These are phyloP conservation scores for Lepisosteus osseus DNA, from an alignment of 2,113 vertebrate genomes.

Conservation along the genomic window DNA sequence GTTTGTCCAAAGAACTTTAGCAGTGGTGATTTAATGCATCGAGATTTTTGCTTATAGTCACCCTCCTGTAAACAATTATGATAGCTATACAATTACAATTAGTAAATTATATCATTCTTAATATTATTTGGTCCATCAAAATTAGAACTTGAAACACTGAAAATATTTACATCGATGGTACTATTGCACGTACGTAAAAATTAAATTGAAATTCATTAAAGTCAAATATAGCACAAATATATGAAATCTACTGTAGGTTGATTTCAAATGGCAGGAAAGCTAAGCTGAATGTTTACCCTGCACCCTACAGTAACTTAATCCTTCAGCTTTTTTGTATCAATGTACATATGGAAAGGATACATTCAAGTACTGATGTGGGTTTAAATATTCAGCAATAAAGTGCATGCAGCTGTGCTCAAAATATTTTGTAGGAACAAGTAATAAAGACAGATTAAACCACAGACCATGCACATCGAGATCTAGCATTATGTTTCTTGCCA, in stretches of 20 bases:
- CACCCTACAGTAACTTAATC: not conserved
- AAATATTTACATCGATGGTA: too few species aligned
- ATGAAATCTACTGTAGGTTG: not conserved
- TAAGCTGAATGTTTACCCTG: not conserved
- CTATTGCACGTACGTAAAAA: too few species aligned
- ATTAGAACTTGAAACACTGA: too few species aligned
- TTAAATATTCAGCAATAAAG: not conserved
- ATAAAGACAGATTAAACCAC: not conserved
- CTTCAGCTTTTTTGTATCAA: not conserved
- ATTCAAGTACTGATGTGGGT: not conserved
- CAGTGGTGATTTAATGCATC: too few species aligned
- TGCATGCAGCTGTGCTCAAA: conserved; percentile 8
- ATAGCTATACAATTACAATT: too few species aligned
- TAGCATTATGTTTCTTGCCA: not conserved
- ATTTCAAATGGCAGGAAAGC: not conserved
- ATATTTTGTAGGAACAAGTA: not conserved
- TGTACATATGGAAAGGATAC: not conserved
- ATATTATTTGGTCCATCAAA: too few species aligned
- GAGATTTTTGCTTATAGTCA: too few species aligned
- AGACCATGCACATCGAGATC: not conserved
- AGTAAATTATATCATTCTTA: too few species aligned
- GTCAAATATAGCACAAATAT: not conserved
- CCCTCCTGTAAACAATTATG: too few species aligned
- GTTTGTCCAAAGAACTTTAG: too few species aligned
- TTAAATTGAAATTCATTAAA: too few species aligned